Base-by-base conservation (phyloP, 1,140 invertebrate species). In the Melanaphis sacchari region DNA sequence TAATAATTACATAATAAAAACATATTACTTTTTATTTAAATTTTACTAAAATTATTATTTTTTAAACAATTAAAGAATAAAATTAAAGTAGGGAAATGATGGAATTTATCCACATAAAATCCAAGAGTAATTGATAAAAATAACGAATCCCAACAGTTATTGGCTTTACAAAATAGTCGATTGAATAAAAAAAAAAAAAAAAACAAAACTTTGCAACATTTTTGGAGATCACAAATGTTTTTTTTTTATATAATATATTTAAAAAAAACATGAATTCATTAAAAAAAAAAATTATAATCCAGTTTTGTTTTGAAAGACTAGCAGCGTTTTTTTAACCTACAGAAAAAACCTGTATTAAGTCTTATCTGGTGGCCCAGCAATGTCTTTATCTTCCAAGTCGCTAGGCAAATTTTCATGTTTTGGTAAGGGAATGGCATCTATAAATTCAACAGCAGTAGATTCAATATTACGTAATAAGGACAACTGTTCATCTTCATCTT, bases 101-200 rank as follows among this genome's bases (percentile, higher is more conserved):
- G 46, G 49, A 85, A 92, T 49, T 85, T 41, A 54, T 93, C 46
- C 91, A 93, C 91, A 93, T 93, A 93, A 85, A 93, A 85, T 93
- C 46, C 41, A 38, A 93, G 91, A 31, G 43, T 22, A 54, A 81
- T 82, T 92, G 91, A 84, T 84, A 92, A 84, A 91, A 93, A 93
- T 93, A 93, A 93, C 91, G n/a, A 93, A 84, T 93, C 31, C 91
- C 81, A 93, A 93, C 91, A 93, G 46, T 43, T 26, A 85, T 93
- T 93, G 91, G 91, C 91, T 93, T 92, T 93, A 93, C 91, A 93
- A 93, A 93, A 93, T 93, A 93, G 91, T 93, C 81, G 91, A 93
- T 52, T 93, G 91, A 93, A 85, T 92, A 82, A 81, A 81, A 76
- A 76, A 49, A 89, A 87, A 87, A 90, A 90, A 91, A n/a, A 81